These are phyloP conservation scores for Lapara coniferarum DNA, from an alignment of 2,888 invertebrate species.

Conservation along the genomic window DNA sequence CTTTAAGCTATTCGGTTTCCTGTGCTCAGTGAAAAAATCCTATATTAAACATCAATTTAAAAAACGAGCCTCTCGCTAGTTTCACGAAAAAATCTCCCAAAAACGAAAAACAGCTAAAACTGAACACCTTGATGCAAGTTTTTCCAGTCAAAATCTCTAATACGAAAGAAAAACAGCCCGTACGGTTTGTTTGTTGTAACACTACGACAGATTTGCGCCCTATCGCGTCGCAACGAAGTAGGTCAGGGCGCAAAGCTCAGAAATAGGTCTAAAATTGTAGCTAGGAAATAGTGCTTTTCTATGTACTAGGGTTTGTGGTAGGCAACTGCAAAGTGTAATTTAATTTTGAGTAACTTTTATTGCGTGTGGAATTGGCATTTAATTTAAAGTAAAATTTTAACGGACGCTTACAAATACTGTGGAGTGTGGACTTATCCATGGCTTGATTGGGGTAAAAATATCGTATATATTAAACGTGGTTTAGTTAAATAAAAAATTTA, in stretches of 20 bases:
- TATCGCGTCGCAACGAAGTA: constrained; percentile 8
- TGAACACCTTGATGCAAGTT: constrained; percentile 1
- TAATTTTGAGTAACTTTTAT: constrained; percentile 8
- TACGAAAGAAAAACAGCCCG: constrained; percentile 17
- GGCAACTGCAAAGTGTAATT: constrained; percentile 11
- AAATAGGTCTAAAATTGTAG: constrained; percentile 22
- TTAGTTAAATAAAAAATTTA: background rate
- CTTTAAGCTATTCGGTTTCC: too few relatives aligned
- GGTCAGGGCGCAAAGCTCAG: constrained; percentile 18
- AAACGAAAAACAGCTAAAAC: background rate
- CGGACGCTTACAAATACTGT: background rate
- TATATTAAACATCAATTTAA: too few relatives aligned
- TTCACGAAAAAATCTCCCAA: background rate
- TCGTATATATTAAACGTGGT: background rate
- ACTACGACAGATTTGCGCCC: constrained; percentile 19
- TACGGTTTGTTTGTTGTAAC: constrained; percentile 11
- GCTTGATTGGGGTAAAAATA: background rate
- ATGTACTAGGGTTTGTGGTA: constrained; percentile 19
- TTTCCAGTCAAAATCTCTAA: constrained; percentile 13
- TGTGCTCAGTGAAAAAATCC: too few relatives aligned
- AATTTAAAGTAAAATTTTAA: constrained; percentile 1
- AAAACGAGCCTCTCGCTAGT: background rate
- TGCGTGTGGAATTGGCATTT: constrained; percentile 10
- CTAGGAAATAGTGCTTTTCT: constrained; percentile 15
- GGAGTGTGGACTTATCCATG: background rate